Base-by-base conservation (phyloP, 2,797 vertebrate genomes). In the Neosilurus hyrtlii region DNA sequence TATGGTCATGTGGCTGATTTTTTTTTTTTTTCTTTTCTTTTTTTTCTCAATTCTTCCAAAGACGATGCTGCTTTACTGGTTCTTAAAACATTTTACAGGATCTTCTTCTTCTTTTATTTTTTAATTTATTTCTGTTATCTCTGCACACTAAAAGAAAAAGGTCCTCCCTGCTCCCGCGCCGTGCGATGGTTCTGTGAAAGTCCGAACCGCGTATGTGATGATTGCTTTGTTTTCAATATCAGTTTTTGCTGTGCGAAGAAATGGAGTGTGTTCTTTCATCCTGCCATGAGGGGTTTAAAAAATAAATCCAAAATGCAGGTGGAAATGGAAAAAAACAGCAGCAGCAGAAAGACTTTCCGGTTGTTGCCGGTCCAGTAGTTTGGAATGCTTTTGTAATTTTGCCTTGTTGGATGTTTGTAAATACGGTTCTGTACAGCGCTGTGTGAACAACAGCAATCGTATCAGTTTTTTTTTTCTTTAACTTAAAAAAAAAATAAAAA, bases 371-470 rank as follows among this genome's bases (percentile, higher is more conserved):
- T 57, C 16, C 1, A 24, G 43, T 24, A 85, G 87, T 89, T 84
- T 72, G 88, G 68, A 88, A 65, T 86, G 68, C 73, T 24, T 90
- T 85, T 87, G 80, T 86, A 88, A 82, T 87, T 91, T 88, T 88
- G 84, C 89, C 86, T 92, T 87, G 86, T 70, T 89, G 92, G 87
- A 92, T 88, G 89, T 89, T 83, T 92, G 92, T 94, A 90, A 92
- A 91, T 91, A 91, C 86, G 87, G 91, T 92, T 85, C 92, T 94
- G 91, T 94, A 88, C 89, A 93, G 90, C 89, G 86, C 89, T 92
- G 87, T 94, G 92, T 94, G 95, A 95, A 94, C 90, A 92, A 89
- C 79, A 89, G 90, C 90, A 88, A 90, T 87, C 1, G 88, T 82
- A 87, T 85, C 4, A 63, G 11, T 12, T 43, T 3, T 59, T 30